phyloP scores from a whole-genome alignment of 1,140 invertebrate genomes.

The Hyphantria cunea region DNA sequence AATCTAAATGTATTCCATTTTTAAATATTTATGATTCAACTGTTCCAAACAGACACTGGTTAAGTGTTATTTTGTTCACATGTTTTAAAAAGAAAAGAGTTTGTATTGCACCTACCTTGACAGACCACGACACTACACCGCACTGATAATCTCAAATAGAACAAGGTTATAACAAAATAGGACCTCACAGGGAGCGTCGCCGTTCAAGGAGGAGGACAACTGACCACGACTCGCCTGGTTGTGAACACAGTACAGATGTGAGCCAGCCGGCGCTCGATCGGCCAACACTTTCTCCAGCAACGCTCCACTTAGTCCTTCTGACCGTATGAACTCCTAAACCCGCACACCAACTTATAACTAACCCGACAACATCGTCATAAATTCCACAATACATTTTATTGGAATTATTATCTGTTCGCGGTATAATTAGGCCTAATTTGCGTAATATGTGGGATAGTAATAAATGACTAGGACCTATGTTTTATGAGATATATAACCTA shows the following conservation, averaged over 20 bases:
- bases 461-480: constrained; percentile 46
- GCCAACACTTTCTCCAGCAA: constrained; percentile 67
- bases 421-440: constrained; percentile 58
- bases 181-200: constrained; percentile 18
- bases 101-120: constrained; percentile 19
- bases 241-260: constrained; percentile 38
- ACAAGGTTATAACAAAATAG: constrained; percentile 17
- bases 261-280: constrained; percentile 48
- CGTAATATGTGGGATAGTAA: constrained; percentile 59
- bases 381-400: constrained; percentile 36
- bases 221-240: constrained; percentile 50
- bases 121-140: constrained; percentile 18
- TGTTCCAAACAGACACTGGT: not conserved
- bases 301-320: constrained; percentile 66
- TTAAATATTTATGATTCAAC: not conserved
- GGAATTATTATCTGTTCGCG: constrained; percentile 60
- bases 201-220: constrained; percentile 11
- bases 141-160: not conserved
- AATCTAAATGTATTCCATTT: not conserved
- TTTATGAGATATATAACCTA: too few relatives aligned
- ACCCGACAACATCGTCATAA: constrained; percentile 49
- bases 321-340: constrained; percentile 48
- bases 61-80: too few relatives aligned
- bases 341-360: constrained; percentile 59
- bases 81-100: not conserved